phyloP scores from a whole-genome alignment of 2,113 vertebrate species.

The Micronycteris hirsuta region DNA sequence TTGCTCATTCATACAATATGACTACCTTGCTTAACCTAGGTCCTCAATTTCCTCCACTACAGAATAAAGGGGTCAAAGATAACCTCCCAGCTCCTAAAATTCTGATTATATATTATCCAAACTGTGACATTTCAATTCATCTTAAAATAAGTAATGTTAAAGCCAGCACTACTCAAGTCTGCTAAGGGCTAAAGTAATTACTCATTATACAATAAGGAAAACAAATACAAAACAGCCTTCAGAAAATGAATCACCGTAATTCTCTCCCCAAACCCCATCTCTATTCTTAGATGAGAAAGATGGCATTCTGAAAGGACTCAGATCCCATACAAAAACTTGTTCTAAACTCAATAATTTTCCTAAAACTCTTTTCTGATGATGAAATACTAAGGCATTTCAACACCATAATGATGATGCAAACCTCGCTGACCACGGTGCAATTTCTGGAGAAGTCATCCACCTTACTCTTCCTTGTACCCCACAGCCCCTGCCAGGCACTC shows the following conservation, averaged over 20 bases:
- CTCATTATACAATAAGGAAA: not conserved
- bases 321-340: not conserved
- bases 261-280: not conserved
- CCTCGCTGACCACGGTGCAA: not conserved
- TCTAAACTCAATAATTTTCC: not conserved
- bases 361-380: not conserved
- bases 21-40: not conserved
- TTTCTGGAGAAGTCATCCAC: not conserved
- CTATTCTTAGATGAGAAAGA: not conserved
- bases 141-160: not conserved
- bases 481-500: not conserved
- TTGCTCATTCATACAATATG: not conserved
- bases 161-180: not conserved
- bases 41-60: not conserved
- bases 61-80: not conserved
- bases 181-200: not conserved
- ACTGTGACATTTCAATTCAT: not conserved
- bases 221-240: not conserved
- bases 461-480: not conserved
- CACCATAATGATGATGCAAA: not conserved
- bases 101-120: not conserved
- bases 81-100: not conserved
- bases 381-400: constrained; percentile 5
- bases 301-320: not conserved
- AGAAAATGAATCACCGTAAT: not conserved